phyloP scores from a whole-genome alignment of 2,888 invertebrate species.

The Adelphocoris suturalis region DNA sequence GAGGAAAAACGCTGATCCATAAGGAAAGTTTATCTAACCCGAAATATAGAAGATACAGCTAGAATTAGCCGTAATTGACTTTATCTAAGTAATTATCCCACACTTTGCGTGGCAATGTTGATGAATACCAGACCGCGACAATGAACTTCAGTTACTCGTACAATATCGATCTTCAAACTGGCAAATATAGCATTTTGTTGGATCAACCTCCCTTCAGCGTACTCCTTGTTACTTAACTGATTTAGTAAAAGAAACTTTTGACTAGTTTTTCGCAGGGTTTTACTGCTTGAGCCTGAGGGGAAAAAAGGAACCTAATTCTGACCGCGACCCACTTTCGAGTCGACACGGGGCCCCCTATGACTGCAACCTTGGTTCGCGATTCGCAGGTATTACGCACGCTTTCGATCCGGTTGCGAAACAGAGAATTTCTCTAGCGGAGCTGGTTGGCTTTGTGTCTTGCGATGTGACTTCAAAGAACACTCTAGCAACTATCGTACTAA shows the following conservation, averaged over 20 bases:
- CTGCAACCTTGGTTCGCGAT: constrained; percentile 53
- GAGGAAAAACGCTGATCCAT: too few relatives aligned
- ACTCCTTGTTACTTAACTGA: neutral
- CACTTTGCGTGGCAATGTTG: too few relatives aligned
- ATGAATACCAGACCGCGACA: too few relatives aligned
- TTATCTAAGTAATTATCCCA: too few relatives aligned
- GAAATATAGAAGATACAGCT: too few relatives aligned
- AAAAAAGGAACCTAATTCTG: constrained; percentile 41
- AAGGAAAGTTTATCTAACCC: too few relatives aligned
- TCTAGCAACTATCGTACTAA: too few relatives aligned
- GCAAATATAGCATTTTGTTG: too few relatives aligned
- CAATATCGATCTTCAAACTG: too few relatives aligned
- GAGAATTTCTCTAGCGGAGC: constrained; percentile 29
- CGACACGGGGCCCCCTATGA: constrained; percentile 58
- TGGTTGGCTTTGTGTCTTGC: neutral
- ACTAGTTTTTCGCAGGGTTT: neutral
- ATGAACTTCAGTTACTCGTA: too few relatives aligned
- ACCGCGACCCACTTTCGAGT: constrained; percentile 58
- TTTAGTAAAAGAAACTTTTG: neutral
- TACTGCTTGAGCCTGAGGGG: neutral
- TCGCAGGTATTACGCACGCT: constrained; percentile 47
- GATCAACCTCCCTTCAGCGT: neutral
- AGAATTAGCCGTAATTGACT: too few relatives aligned
- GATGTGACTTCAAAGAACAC: neutral
- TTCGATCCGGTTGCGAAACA: constrained; percentile 58